phyloP scores from a whole-genome alignment of 2,888 invertebrate genomes.

The Aphodius sticticus region DNA sequence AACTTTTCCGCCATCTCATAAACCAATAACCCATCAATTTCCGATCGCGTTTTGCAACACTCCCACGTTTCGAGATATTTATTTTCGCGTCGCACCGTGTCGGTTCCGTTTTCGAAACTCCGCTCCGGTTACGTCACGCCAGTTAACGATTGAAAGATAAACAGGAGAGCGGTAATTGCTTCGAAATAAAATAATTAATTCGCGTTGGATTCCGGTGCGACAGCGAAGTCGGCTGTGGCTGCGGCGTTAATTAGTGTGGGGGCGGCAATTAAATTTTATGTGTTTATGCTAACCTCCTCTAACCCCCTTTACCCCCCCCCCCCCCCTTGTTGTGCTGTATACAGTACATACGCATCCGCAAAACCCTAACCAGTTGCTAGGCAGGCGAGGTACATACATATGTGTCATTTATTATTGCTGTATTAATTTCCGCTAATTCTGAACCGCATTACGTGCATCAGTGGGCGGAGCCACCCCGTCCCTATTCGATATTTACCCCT shows the following conservation, averaged over 20 bases:
- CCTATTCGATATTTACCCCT: background rate
- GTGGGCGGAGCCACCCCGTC: background rate
- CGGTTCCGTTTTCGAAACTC: background rate
- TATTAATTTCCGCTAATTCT: slow-evolving; percentile 4
- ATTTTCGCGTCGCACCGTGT: background rate
- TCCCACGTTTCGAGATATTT: background rate
- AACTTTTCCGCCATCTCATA: no score
- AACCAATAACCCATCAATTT: no score
- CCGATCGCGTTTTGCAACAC: no score
- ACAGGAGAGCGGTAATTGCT: background rate
- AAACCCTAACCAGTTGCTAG: background rate
- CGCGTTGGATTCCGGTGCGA: background rate
- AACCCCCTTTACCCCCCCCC: background rate
- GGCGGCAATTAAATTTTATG: background rate
- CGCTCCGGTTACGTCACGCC: background rate
- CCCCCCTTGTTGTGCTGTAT: background rate
- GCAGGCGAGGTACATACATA: background rate
- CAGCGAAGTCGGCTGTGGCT: background rate
- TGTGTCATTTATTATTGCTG: background rate
- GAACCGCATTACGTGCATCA: background rate
- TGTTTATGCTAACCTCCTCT: background rate
- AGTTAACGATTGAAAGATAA: background rate
- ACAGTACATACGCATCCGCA: background rate
- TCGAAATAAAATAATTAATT: background rate
- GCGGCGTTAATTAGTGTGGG: background rate